Conservation (phyloP, 2,888 invertebrate species). For the Congeria kusceri region DNA sequence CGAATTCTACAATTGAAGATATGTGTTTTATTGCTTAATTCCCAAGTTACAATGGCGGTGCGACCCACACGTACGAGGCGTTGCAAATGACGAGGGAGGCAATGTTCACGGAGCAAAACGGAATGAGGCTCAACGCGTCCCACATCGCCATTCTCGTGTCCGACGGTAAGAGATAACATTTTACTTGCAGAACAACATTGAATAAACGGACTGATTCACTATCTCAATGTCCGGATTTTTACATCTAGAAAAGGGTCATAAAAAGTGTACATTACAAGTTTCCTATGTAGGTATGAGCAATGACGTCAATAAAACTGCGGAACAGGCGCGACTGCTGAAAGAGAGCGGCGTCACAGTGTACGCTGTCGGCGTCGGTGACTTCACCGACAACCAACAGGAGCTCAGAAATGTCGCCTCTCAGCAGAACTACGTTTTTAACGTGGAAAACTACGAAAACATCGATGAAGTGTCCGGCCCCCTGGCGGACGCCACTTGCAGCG, state of each 20-base stretch:
- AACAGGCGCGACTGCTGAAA: background rate
- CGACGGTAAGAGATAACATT: no score
- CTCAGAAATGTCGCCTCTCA: background rate
- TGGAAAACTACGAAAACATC: slow-evolving; percentile 3
- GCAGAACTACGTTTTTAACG: background rate
- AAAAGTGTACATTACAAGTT: no score
- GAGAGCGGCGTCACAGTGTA: background rate
- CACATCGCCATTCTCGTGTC: background rate
- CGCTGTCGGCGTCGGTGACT: background rate
- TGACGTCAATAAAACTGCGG: background rate
- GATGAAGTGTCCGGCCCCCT: background rate
- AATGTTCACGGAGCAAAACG: background rate
- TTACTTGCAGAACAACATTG: no score
- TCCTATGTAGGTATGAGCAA: background rate
- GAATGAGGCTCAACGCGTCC: background rate
- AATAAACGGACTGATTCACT: no score
- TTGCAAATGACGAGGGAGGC: background rate
- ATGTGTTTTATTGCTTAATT: background rate
- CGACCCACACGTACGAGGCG: background rate
- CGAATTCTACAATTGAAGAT: no score
- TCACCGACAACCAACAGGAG: background rate
- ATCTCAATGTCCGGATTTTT: no score
- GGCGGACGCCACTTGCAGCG: background rate
- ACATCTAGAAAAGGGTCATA: no score
- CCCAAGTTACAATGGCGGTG: slow-evolving; percentile 1